Evolutionary conservation across 2,888 invertebrate genomes (phyloP).

Genomic region (Sinotaia quadrata): DNA sequence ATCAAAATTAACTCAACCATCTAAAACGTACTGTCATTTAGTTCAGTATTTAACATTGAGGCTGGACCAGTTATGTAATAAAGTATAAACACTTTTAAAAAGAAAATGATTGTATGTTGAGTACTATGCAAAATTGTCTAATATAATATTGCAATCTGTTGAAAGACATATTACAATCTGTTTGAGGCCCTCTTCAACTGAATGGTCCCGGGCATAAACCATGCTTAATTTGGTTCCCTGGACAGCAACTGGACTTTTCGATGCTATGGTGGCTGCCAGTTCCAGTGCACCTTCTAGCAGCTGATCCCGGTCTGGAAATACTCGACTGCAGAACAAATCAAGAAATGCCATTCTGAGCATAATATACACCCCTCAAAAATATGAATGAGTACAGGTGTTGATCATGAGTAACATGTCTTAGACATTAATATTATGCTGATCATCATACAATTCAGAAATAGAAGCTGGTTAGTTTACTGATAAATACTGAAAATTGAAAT

Average conservation of each 20-base stretch:
- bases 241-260: constrained; percentile 94
- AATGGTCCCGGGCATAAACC: constrained; percentile 89
- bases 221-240: constrained; percentile 90
- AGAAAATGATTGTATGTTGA: too few relatives aligned
- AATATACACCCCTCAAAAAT: neutral
- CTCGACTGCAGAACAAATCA: constrained; percentile 66
- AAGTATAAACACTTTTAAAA: too few relatives aligned
- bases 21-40: too few relatives aligned
- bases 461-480: too few relatives aligned
- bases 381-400: neutral
- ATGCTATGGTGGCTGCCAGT: constrained; percentile 85
- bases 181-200: constrained; percentile 88
- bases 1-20: too few relatives aligned
- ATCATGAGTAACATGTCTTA: neutral
- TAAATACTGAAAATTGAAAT: too few relatives aligned
- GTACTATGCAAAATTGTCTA: too few relatives aligned
- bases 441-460: neutral
- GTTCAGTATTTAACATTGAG: too few relatives aligned
- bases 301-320: constrained; percentile 77
- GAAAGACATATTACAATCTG: constrained; percentile 94
- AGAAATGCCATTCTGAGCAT: neutral
- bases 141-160: too few relatives aligned
- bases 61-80: too few relatives aligned
- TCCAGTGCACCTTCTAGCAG: constrained; percentile 82
- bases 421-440: neutral